A percentile compares a stretch with the other conserved stretches of the same genome.
These are phyloP conservation scores for Argyra leucocephala DNA, from an alignment of 2,888 invertebrate genomes.

Conservation along the genomic window DNA sequence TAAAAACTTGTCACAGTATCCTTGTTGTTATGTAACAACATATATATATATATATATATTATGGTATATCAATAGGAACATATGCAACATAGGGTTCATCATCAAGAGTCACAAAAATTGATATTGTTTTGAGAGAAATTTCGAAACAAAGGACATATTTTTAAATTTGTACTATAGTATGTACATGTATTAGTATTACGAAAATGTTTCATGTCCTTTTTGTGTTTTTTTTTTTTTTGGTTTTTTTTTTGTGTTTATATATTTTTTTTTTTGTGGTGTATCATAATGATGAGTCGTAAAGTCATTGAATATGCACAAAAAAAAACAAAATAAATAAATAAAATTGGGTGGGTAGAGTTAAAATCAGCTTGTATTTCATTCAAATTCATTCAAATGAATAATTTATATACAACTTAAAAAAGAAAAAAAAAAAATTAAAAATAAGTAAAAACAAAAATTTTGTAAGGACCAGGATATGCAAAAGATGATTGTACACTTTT, in stretches of 20 bases:
- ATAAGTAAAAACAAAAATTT: background rate
- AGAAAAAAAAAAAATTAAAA: background rate
- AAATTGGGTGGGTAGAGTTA: background rate
- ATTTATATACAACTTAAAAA: background rate
- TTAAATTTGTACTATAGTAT: background rate
- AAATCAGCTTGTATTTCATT: background rate
- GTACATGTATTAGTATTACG: background rate
- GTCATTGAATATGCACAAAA: background rate
- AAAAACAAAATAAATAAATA: background rate
- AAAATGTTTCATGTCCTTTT: too few relatives aligned
- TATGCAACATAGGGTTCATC: too few relatives aligned
- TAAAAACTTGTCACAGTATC: background rate
- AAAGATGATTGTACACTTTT: background rate
- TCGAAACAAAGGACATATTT: background rate
- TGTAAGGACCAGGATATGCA: background rate
- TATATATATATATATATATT: background rate
- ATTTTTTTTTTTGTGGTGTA: too few relatives aligned
- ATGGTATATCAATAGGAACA: background rate
- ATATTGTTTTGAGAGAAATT: background rate
- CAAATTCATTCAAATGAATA: constrained; percentile 1
- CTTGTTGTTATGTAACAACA: background rate
- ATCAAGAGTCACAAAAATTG: background rate
- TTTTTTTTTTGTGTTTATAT: too few relatives aligned
- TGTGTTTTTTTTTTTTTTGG: too few relatives aligned
- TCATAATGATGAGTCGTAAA: background rate